phyloP scores from a whole-genome alignment of 2,888 invertebrate species.

The Diploptera punctata region DNA sequence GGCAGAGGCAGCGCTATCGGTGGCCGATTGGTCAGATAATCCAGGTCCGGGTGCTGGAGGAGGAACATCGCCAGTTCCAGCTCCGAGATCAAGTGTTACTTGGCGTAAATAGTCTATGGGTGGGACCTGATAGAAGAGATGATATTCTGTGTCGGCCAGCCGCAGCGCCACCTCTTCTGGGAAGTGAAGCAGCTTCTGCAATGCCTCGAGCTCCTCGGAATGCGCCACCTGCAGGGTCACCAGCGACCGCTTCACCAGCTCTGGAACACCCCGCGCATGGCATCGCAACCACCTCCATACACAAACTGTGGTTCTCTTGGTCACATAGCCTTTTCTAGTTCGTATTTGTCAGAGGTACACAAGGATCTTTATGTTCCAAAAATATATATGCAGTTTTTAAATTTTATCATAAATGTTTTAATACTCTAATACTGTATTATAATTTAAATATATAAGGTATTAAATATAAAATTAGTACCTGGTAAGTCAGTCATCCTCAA shows the following conservation, averaged over 20 bases:
- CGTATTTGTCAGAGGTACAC: too few species aligned
- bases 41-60: conserved; percentile 2
- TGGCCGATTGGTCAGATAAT: conserved; percentile 46
- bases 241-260: conserved; percentile 68
- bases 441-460: too few species aligned
- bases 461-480: too few species aligned
- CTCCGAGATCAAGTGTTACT: conserved; percentile 84
- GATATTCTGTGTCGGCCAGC: conserved; percentile 84
- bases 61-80: conserved; percentile 55
- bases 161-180: conserved; percentile 94
- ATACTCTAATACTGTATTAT: too few species aligned
- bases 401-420: too few species aligned
- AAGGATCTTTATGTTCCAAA: too few species aligned
- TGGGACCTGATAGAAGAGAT: conserved; percentile 80
- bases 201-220: conserved; percentile 84
- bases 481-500: too few species aligned
- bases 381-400: too few species aligned
- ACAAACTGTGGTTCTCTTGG: conserved; percentile 8
- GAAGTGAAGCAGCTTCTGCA: conserved; percentile 89
- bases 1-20: conserved; percentile 49
- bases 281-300: conserved; percentile 29
- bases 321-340: conserved; percentile 18
- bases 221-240: conserved; percentile 56
- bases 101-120: conserved; percentile 90
- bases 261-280: conserved; percentile 53